Percentiles rank a stretch among this genome's conserved stretches.
phyloP scores from a whole-genome alignment of 2,888 invertebrate genomes.

The Aethes cnicana region DNA sequence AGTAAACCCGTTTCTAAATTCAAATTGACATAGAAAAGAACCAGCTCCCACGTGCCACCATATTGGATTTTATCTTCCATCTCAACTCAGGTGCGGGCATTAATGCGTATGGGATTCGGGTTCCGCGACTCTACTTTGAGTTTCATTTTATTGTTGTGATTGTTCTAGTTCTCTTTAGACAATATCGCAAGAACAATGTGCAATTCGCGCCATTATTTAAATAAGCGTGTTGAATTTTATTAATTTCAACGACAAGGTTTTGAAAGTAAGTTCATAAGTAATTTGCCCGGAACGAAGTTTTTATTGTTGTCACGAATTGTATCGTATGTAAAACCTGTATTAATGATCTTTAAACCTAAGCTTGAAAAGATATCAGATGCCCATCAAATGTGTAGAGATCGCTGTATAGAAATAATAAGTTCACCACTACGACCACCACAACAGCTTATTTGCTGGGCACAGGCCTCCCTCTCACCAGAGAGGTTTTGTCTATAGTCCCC shows the following conservation, averaged over 20 bases:
- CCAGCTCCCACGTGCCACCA: constrained; percentile 54
- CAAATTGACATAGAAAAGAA: constrained; percentile 62
- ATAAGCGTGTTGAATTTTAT: constrained; percentile 20
- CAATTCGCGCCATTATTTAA: constrained; percentile 16
- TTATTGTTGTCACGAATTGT: constrained; percentile 7
- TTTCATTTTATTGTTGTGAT: constrained; percentile 56
- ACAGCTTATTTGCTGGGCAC: too few species aligned
- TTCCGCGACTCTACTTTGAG: constrained; percentile 44
- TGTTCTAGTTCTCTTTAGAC: constrained; percentile 51
- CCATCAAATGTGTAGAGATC: too few species aligned
- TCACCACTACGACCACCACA: too few species aligned
- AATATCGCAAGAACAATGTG: constrained; percentile 45
- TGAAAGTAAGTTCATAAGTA: constrained; percentile 19
- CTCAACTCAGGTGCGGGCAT: constrained; percentile 38
- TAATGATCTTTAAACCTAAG: too few species aligned
- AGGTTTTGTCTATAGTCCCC: too few species aligned
- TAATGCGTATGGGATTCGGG: constrained; percentile 61
- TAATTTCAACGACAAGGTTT: constrained; percentile 25
- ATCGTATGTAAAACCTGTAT: too few species aligned
- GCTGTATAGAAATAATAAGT: too few species aligned
- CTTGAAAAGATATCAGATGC: too few species aligned
- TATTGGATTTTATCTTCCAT: constrained; percentile 47
- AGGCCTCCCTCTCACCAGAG: too few species aligned
- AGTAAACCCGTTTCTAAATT: constrained; percentile 55
- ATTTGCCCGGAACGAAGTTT: constrained; percentile 9